Evolutionary conservation across 2,113 vertebrate species (phyloP).

Genomic region (Pyrgilauda ruficollis): DNA sequence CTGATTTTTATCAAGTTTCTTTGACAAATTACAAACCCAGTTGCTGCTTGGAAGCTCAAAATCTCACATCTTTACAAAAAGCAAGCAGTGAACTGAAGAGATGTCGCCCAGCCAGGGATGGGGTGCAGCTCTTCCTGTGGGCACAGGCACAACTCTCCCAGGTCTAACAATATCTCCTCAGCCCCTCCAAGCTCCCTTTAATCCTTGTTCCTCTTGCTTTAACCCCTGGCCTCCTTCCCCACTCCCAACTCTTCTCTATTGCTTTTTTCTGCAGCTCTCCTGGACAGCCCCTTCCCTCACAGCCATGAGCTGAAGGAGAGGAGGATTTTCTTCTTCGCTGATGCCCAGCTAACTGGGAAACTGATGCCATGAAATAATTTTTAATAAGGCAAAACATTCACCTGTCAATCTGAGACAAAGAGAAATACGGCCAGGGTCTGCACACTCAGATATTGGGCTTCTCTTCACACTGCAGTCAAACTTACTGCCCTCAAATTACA

Average conservation of each 20-base stretch:
- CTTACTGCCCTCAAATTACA: background rate
- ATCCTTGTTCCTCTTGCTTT: background rate
- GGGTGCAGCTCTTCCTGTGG: background rate
- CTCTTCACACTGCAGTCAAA: background rate
- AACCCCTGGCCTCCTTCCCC: background rate
- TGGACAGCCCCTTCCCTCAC: background rate
- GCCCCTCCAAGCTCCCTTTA: background rate
- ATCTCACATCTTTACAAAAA: background rate
- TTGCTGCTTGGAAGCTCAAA: conserved; percentile 22
- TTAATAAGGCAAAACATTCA: background rate
- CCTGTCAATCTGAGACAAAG: background rate
- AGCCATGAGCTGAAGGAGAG: rapidly evolving
- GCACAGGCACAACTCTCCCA: background rate
- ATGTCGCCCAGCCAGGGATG: background rate
- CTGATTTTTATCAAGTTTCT: background rate
- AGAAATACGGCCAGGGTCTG: background rate
- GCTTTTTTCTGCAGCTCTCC: background rate
- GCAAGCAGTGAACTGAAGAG: background rate
- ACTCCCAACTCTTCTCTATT: background rate
- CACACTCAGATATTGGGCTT: rapidly evolving
- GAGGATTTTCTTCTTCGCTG: background rate
- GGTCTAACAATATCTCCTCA: background rate
- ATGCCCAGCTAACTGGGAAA: background rate
- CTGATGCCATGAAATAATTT: background rate
- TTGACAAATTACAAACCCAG: conserved; percentile 49